Conservation (phyloP, 2,888 invertebrate species). For the Choreutis nemorana region DNA sequence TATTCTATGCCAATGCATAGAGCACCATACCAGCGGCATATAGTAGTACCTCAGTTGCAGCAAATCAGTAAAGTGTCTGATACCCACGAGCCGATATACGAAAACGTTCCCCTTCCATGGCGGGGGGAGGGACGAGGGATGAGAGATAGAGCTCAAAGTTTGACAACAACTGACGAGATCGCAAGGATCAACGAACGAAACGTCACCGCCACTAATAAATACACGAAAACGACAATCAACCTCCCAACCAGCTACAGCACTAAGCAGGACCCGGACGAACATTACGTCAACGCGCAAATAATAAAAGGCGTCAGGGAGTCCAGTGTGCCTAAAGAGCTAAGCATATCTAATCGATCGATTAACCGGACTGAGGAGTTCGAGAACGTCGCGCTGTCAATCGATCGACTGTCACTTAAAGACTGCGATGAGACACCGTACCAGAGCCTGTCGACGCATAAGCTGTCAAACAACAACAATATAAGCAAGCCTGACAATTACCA, state of each 20-base stretch:
- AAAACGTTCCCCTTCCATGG: constrained; percentile 80
- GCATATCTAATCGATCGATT: constrained; percentile 25
- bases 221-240: constrained; percentile 21
- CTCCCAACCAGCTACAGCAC: constrained; percentile 21
- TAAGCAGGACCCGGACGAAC: constrained; percentile 32
- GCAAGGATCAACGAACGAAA: constrained; percentile 50
- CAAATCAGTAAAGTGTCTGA: constrained; percentile 34
- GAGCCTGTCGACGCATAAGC: constrained; percentile 44
- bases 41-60: constrained; percentile 60
- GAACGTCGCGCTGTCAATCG: constrained; percentile 32
- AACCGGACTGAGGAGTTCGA: constrained; percentile 32
- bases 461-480: constrained; percentile 39
- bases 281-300: constrained; percentile 56
- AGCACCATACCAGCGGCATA: constrained; percentile 46
- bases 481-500: constrained; percentile 39
- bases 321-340: constrained; percentile 40
- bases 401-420: constrained; percentile 36
- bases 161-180: constrained; percentile 75
- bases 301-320: constrained; percentile 48
- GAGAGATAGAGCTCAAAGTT: constrained; percentile 70
- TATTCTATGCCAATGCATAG: constrained; percentile 68
- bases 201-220: constrained; percentile 33
- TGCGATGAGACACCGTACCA: constrained; percentile 56
- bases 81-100: constrained; percentile 79
- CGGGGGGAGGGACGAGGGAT: constrained; percentile 36